Evolutionary conservation across 2,113 vertebrate species (phyloP).

Genomic region (Corythaixoides concolor): DNA sequence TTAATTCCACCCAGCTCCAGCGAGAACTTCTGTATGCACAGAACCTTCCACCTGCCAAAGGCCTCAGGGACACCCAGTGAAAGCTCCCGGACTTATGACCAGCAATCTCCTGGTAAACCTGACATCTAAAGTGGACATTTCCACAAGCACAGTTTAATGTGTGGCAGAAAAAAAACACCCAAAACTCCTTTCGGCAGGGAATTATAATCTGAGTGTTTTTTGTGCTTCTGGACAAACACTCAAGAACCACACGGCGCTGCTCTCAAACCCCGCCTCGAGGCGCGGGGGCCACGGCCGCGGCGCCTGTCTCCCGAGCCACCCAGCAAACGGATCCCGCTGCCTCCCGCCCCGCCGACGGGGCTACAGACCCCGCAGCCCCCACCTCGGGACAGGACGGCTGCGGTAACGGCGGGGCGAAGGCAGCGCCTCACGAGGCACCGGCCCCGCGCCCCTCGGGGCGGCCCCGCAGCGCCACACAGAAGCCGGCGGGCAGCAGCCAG

Average conservation of each 20-base stretch:
- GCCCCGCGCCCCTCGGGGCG: background rate
- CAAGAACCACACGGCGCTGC: accelerated
- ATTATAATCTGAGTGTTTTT: accelerated
- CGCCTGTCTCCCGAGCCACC: accelerated
- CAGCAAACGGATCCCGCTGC: accelerated
- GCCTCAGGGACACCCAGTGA: accelerated
- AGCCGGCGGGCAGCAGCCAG: background rate
- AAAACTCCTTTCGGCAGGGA: background rate
- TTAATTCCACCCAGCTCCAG: background rate
- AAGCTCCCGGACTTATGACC: background rate
- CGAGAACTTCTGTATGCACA: accelerated
- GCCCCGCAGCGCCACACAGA: background rate
- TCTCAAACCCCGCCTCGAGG: accelerated
- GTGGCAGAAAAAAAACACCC: no score
- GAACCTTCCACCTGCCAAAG: background rate
- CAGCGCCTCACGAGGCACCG: background rate
- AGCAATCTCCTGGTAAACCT: accelerated
- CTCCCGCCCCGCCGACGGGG: background rate
- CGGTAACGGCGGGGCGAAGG: no score
- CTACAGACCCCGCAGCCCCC: background rate
- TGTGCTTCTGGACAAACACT: background rate
- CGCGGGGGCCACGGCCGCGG: background rate
- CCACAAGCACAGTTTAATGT: background rate
- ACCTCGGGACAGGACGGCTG: background rate
- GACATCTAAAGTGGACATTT: accelerated